Percentiles rank a stretch among this genome's conserved stretches.
Evolutionary conservation across 2,888 invertebrate species (phyloP).

Genomic region (Orthosia gothica): DNA sequence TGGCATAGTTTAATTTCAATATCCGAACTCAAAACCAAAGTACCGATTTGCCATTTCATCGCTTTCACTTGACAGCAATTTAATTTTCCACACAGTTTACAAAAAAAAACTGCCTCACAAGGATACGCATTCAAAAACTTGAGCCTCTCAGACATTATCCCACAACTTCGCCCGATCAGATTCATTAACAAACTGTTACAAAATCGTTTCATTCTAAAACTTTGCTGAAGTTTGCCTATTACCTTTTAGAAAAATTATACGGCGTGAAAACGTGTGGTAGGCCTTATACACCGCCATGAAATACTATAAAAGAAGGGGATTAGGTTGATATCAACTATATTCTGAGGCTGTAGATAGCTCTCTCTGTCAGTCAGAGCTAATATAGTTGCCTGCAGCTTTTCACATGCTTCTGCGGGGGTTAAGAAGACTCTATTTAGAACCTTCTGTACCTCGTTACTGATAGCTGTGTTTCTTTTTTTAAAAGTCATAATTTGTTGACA

Average conservation of each 20-base stretch:
- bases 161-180: constrained; percentile 59
- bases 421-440: too few species aligned
- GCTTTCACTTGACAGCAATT: constrained; percentile 22
- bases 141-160: constrained; percentile 26
- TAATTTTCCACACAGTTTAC: constrained; percentile 6
- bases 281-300: constrained; percentile 39
- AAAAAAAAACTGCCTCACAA: constrained; percentile 28
- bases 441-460: too few species aligned
- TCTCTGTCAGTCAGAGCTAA: too few species aligned
- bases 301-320: not conserved
- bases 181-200: constrained; percentile 67
- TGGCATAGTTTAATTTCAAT: constrained; percentile 1
- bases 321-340: too few species aligned
- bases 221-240: constrained; percentile 53
- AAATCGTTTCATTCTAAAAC: constrained; percentile 63
- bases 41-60: constrained; percentile 17
- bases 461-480: too few species aligned
- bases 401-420: too few species aligned
- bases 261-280: constrained; percentile 26
- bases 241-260: constrained; percentile 50
- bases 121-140: constrained; percentile 36
- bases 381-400: too few species aligned
- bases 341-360: too few species aligned
- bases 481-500: too few species aligned
- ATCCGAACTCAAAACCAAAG: not conserved